Evolutionary conservation across 2,113 vertebrate genomes (phyloP).

Genomic region (Cepphus grylle): DNA sequence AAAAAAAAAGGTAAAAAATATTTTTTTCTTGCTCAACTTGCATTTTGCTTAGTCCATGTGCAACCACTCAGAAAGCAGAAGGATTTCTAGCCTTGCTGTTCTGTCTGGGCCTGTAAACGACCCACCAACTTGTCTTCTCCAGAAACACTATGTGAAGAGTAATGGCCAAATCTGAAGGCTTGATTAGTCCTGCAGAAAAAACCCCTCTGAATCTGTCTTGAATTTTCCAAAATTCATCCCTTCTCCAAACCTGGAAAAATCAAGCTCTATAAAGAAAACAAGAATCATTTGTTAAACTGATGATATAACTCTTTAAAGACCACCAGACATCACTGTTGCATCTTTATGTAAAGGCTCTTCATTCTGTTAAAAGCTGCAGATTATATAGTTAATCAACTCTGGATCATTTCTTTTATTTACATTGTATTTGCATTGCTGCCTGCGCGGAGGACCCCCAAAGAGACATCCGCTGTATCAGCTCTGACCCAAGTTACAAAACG

Average conservation of each 20-base stretch:
- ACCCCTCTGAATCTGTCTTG: not conserved
- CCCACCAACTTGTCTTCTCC: not conserved
- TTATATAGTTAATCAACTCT: not conserved
- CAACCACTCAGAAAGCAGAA: not conserved
- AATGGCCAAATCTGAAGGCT: not conserved
- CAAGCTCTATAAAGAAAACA: not conserved
- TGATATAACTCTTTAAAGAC: not conserved
- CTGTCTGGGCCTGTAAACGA: not conserved
- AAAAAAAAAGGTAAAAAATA: not conserved
- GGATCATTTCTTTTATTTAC: not conserved
- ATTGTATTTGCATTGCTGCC: fast-evolving
- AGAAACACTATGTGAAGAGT: not conserved
- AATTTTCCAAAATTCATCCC: not conserved
- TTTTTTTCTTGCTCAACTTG: not conserved
- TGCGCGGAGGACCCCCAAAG: not conserved
- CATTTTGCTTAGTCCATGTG: not conserved
- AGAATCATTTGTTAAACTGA: not conserved
- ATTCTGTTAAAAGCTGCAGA: not conserved
- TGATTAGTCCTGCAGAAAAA: not conserved
- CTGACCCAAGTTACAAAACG: not conserved
- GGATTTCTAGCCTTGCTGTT: not conserved
- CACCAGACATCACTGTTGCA: not conserved
- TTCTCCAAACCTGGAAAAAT: not conserved
- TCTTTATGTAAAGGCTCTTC: not conserved
- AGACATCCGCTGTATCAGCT: not conserved